Conservation (phyloP, 2,888 invertebrate genomes). For the Ophion ellenae region DNA sequence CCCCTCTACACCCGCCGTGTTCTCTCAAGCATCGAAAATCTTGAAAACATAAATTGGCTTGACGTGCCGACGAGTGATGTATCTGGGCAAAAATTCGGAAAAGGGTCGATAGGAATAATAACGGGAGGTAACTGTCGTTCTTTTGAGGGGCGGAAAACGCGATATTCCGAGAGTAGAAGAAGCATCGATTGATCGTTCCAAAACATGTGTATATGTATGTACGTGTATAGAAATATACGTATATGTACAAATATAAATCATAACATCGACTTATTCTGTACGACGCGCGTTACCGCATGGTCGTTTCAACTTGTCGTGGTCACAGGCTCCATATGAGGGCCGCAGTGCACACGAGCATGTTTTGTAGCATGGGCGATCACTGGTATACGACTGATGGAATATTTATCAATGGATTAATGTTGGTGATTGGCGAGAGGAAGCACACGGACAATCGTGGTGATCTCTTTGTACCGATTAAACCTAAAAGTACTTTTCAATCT, state of each 20-base stretch:
- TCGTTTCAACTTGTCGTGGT: conserved; percentile 42
- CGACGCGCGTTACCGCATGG: conserved; percentile 25
- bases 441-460: conserved; percentile 74
- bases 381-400: conserved; percentile 77
- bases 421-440: conserved; percentile 76
- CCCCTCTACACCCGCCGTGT: background rate
- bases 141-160: conserved; percentile 62
- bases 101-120: conserved; percentile 50
- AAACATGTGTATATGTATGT: background rate
- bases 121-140: conserved; percentile 56
- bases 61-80: background rate
- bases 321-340: conserved; percentile 2
- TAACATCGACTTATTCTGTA: conserved; percentile 47
- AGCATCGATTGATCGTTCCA: conserved; percentile 15
- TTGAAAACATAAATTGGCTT: background rate
- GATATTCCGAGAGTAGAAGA: conserved; percentile 69
- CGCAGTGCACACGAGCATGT: background rate
- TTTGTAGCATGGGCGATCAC: background rate
- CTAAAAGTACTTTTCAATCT: conserved; percentile 81
- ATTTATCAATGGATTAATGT: conserved; percentile 81
- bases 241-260: conserved; percentile 52
- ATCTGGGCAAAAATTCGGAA: background rate
- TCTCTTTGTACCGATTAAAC: conserved; percentile 80
- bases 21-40: background rate
- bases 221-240: background rate